Evolutionary conservation across 1,140 invertebrate species (phyloP).

Genomic region (Nomia melanderi): DNA sequence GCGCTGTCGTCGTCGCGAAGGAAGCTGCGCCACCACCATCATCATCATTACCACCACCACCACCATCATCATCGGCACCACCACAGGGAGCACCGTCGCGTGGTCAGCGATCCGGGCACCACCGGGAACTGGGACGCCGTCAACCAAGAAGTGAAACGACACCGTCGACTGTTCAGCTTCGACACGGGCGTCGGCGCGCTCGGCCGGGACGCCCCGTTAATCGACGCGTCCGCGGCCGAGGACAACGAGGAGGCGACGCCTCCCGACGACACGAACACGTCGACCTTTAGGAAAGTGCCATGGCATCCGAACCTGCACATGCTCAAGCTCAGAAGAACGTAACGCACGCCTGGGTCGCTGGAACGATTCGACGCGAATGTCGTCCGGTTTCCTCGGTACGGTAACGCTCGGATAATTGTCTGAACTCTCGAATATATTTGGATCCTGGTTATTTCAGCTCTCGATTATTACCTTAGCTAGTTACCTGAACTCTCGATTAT

Average conservation of each 20-base stretch:
- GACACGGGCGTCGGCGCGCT: slow-evolving; percentile 44
- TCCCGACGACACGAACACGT: slow-evolving; percentile 60
- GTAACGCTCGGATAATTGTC: neutral
- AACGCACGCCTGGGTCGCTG: slow-evolving; percentile 1
- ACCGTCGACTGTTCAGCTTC: slow-evolving; percentile 68
- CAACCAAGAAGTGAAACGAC: slow-evolving; percentile 33
- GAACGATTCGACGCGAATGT: neutral
- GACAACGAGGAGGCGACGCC: slow-evolving; percentile 46
- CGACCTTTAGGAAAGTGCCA: slow-evolving; percentile 80
- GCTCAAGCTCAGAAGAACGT: slow-evolving; percentile 77
- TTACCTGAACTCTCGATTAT: too few species aligned
- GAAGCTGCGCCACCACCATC: slow-evolving; percentile 48
- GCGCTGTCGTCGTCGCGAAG: slow-evolving; percentile 62
- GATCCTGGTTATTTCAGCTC: too few species aligned
- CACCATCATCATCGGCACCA: slow-evolving; percentile 42
- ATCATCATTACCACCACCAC: slow-evolving; percentile 41
- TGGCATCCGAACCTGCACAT: slow-evolving; percentile 81
- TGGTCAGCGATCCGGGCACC: slow-evolving; percentile 68
- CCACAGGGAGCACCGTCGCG: slow-evolving; percentile 62
- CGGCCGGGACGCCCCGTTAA: neutral
- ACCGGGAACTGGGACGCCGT: slow-evolving; percentile 42
- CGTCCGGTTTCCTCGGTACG: neutral
- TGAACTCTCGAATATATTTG: too few species aligned
- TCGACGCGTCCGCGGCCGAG: slow-evolving; percentile 42
- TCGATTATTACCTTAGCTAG: too few species aligned